Base-by-base conservation (phyloP, 2,797 vertebrate genomes). In the Leucoraja ocellata region DNA sequence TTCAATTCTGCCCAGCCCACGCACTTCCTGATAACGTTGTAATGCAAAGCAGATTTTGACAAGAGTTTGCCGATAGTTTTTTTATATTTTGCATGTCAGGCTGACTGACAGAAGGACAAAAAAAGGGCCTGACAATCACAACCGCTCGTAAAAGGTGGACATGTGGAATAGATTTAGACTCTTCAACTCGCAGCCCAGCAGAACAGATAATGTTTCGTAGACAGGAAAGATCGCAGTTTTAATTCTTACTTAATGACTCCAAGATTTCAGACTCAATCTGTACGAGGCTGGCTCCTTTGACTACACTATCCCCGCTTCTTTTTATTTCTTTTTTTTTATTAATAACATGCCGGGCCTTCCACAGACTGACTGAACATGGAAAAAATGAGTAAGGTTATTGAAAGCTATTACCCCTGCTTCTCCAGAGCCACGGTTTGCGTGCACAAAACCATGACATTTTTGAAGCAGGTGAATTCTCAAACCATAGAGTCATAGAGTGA, bases 381-480 rank as follows among this genome's bases (percentile, higher is more conserved):
- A 93, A 93, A 74, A 74, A n/a, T 3, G 16, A 23, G 36, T 78
- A 93, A 92, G 86, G 73, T 74, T 61, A 84, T 78, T 39, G 74
- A 1, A 9, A 54, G 32, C 54, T 58, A 91, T 65, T 0, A 0
- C 39, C 61, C 88, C 61, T 65, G 94, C 74, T 18, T 61, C 54
- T 83, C 93, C 58, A 58, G 1, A 61, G 32, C 71, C 77, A 88
- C 46, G 93, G 94, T 94, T 93, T 95, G 93, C 93, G 93, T 93
- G 81, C 78, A 2, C 1, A 61, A 93, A 90, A 16, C 3, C 54
- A 71, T 0, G 7, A 68, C 93, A 25, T 79, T 74, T 14, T 13
- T 94, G 95, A 46, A 73, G 94, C 96, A 97, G 96, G 96, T 97
- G 95, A 97, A 96, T 97, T 96, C 94, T 94, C 95, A 46, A 46